Evolutionary conservation across 2,888 invertebrate genomes (phyloP), one percentile per base, ranked within the genome.

Genomic region (Periphyllus acericola): DNA sequence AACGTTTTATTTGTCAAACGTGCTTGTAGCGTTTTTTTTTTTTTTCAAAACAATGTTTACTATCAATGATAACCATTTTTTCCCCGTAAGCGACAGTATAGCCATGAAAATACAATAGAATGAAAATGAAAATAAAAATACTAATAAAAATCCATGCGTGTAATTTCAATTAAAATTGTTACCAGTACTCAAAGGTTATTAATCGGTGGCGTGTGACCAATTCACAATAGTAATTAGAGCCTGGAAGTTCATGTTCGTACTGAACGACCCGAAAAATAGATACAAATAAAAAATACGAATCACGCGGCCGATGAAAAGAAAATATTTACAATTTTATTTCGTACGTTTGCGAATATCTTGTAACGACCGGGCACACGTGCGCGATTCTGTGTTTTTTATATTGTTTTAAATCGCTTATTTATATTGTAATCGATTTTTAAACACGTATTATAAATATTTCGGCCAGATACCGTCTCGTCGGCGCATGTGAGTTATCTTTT

Each of bases 141-240:
- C 68, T 68, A 68, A 40, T 66, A 80, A 80, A 80, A 66, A 66
- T 40, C 66, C 66, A 40, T 40, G 80, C 40, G 29, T 29, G 29
- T 68, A 40, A 81, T 66, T 81, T 81, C 66, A 60, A 80, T 80
- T 80, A 66, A 80, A 60, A 32, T 17, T 79, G 11, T 79, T 78
- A 46, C 25, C n/a, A 60, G 29, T 60, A 74, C n/a, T n/a, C 40
- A 36, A 29, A 68, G 2, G 68, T 68, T 29, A 68, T 68, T 68
- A 68, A 68, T n/a, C n/a, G 68, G 25, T 25, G 29, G 11, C 68
- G 68, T 25, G 29, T n/a, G 68, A 68, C 25, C 25, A 11, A n/a
- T 68, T 68, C 29, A 68, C 25, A 68, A 68, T 68, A 68, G 25
- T 68, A 68, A 29, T 68, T 68, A 68, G 25, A 25, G 25, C 60